A percentile compares a stretch with the other conserved stretches of the same genome.
These are phyloP conservation scores for Tineola bisselliella DNA, from an alignment of 2,888 invertebrate species.

Conservation along the genomic window DNA sequence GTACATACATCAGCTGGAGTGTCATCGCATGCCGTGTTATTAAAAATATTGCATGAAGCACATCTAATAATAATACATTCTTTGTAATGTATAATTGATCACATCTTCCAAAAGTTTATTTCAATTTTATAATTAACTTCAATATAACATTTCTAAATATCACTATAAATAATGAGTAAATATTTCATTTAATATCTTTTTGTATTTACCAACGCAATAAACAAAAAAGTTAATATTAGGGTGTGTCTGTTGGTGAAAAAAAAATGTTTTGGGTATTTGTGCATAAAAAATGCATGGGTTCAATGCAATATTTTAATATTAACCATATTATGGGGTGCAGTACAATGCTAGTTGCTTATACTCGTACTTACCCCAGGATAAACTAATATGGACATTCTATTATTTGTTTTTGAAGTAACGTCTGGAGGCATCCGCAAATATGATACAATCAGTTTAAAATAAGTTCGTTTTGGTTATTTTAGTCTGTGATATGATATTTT, in stretches of 20 bases:
- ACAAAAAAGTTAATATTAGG: slow-evolving; percentile 27
- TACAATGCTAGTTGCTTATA: slow-evolving; percentile 29
- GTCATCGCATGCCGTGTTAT: too few relatives aligned
- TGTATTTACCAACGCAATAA: not conserved
- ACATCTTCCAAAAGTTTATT: too few relatives aligned
- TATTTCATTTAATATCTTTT: not conserved
- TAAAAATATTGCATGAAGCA: too few relatives aligned
- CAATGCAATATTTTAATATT: slow-evolving; percentile 66
- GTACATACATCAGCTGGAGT: too few relatives aligned
- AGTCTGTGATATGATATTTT: too few relatives aligned
- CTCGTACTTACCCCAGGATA: slow-evolving; percentile 14
- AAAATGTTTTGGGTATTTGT: slow-evolving; percentile 52
- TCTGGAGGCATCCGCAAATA: too few relatives aligned
- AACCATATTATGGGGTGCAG: slow-evolving; percentile 57
- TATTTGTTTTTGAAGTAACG: too few relatives aligned
- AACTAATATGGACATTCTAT: slow-evolving; percentile 10
- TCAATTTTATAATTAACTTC: not conserved
- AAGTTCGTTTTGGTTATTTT: too few relatives aligned
- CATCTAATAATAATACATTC: too few relatives aligned
- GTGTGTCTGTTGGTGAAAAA: slow-evolving; percentile 41
- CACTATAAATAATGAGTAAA: not conserved
- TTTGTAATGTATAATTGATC: too few relatives aligned
- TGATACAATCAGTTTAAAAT: too few relatives aligned
- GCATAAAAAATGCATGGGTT: slow-evolving; percentile 58
- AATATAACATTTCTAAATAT: not conserved